Conservation (phyloP, 1,140 invertebrate species). For the Apis laboriosa region DNA sequence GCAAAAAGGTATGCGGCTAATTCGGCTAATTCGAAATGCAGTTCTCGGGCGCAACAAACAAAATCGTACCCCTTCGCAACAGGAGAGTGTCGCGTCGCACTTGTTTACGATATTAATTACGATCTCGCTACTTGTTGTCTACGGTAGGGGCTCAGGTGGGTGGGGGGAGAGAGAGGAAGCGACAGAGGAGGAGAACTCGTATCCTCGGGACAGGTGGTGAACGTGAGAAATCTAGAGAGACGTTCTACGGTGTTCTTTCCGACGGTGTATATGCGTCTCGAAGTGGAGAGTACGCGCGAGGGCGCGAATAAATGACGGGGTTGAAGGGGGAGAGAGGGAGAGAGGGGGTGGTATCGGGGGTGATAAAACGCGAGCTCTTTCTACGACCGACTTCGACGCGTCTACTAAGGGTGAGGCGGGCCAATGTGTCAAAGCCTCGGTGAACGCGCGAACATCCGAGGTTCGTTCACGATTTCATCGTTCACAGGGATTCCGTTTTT, state of each 20-base stretch:
- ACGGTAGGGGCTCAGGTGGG: background rate
- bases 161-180: background rate
- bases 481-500: slow-evolving; percentile 45
- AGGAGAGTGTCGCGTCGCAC: slow-evolving; percentile 1
- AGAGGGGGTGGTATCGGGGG: background rate
- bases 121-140: slow-evolving; percentile 9
- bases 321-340: background rate
- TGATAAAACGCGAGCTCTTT: slow-evolving; percentile 31
- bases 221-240: background rate
- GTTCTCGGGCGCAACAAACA: background rate
- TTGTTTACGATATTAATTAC: slow-evolving; percentile 22
- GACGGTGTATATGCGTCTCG: background rate
- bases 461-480: slow-evolving; percentile 45
- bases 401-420: slow-evolving; percentile 43
- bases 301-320: background rate
- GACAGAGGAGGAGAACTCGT: background rate
- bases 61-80: background rate
- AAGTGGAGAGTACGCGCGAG: background rate
- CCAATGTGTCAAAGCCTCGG: slow-evolving; percentile 64
- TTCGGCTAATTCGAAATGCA: background rate
- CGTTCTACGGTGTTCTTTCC: background rate
- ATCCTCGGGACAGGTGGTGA: background rate
- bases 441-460: slow-evolving; percentile 35
- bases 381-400: slow-evolving; percentile 31
- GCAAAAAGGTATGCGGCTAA: background rate